Conservation (phyloP, 2,888 invertebrate genomes). For the Hydraecia micacea region DNA sequence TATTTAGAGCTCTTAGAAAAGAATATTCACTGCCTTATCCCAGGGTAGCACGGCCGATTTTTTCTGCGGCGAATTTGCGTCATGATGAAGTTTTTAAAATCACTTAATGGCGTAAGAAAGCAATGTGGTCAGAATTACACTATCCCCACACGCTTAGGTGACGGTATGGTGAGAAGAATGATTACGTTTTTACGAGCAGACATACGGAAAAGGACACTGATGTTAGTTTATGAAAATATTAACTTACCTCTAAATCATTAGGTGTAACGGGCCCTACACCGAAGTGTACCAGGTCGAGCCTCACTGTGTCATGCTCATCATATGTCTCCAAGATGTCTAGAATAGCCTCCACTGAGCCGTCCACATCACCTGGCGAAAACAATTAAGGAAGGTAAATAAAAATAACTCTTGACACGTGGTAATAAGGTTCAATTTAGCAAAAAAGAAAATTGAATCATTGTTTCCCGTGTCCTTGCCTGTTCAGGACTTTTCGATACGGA, state of each 20-base stretch:
- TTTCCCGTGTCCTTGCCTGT: background rate
- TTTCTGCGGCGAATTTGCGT: too few relatives aligned
- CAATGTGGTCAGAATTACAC: background rate
- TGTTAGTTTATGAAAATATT: background rate
- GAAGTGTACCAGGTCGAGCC: constrained; percentile 96
- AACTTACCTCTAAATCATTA: constrained; percentile 93
- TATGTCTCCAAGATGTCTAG: constrained; percentile 97
- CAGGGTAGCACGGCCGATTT: too few relatives aligned
- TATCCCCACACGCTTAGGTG: background rate
- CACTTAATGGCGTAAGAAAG: background rate
- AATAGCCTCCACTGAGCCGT: constrained; percentile 98
- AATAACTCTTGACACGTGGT: background rate
- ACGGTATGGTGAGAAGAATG: background rate
- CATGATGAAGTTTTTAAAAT: background rate
- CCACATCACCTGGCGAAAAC: constrained; percentile 94
- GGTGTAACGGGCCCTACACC: constrained; percentile 97
- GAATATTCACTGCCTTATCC: too few relatives aligned
- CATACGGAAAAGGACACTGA: background rate
- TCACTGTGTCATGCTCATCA: constrained; percentile 92
- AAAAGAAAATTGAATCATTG: background rate
- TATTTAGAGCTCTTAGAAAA: too few relatives aligned
- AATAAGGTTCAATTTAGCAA: background rate
- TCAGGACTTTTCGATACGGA: background rate
- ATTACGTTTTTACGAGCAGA: background rate
- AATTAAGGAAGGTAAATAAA: background rate